A percentile compares a stretch with the other conserved stretches of the same genome.
Conservation (phyloP, 2,113 vertebrate species). For the Rhynchopsitta pachyrhyncha region DNA sequence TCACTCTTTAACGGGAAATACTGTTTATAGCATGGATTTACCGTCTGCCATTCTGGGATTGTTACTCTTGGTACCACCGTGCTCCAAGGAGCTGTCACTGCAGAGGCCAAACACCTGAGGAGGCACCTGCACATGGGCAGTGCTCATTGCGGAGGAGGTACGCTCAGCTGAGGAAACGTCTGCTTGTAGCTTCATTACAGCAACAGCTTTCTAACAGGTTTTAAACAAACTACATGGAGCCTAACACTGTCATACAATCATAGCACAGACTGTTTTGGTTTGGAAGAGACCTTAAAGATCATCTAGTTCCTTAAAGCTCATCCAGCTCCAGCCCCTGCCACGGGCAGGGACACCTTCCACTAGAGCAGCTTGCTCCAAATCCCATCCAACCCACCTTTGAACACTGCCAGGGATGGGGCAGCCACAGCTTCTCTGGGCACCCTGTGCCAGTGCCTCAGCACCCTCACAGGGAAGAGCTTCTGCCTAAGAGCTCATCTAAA, state of each 20-base stretch:
- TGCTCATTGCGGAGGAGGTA: not conserved
- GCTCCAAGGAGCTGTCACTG: not conserved
- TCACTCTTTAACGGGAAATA: not conserved
- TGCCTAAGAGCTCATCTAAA: not conserved
- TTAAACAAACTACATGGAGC: not conserved
- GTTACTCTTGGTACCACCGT: not conserved
- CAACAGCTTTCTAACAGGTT: too few species aligned
- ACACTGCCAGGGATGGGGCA: too few species aligned
- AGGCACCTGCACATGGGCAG: not conserved
- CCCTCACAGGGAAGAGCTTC: not conserved
- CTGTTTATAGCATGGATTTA: not conserved
- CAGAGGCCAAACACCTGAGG: rapidly evolving
- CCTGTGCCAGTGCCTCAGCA: not conserved
- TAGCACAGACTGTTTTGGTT: not conserved
- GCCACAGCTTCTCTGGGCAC: too few species aligned
- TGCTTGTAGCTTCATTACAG: not conserved
- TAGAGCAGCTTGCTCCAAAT: not conserved
- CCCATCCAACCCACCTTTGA: too few species aligned
- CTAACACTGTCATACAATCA: not conserved
- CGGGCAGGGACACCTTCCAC: rapidly evolving
- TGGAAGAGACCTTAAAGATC: not conserved
- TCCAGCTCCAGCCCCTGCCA: not conserved
- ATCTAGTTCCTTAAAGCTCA: not conserved
- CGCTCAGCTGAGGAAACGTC: not conserved
- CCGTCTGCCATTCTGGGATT: not conserved